phyloP scores from a whole-genome alignment of 2,888 invertebrate genomes.

The Theretra japonica region DNA sequence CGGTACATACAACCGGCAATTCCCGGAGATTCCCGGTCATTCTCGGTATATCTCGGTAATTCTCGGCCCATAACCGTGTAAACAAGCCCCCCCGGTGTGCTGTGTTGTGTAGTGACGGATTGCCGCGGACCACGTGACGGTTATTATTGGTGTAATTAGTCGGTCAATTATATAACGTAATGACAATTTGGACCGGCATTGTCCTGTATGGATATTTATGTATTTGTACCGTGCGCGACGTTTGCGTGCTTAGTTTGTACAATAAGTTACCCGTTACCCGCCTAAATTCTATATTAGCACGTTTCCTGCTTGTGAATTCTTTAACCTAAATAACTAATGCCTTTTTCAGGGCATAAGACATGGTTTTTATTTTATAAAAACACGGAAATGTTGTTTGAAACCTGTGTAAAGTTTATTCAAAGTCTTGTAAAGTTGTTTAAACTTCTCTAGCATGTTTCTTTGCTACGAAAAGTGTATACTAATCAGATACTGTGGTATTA shows the following conservation, averaged over 20 bases:
- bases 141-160: constrained; percentile 61
- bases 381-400: neutral
- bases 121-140: constrained; percentile 37
- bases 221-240: constrained; percentile 7
- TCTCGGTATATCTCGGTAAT: neutral
- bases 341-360: neutral
- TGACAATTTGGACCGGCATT: constrained; percentile 29
- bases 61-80: constrained; percentile 41
- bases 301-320: constrained; percentile 13
- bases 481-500: neutral
- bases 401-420: neutral
- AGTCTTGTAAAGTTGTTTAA: neutral
- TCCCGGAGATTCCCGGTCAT: constrained; percentile 30
- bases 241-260: constrained; percentile 6
- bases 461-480: neutral
- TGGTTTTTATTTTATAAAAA: neutral
- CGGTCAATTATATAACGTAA: constrained; percentile 65
- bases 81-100: constrained; percentile 55
- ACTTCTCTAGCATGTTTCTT: neutral
- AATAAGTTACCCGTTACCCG: constrained; percentile 17
- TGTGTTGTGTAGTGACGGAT: constrained; percentile 50
- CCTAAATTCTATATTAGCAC: constrained; percentile 17
- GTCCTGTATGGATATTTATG: neutral
- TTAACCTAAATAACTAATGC: constrained; percentile 10
- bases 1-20: constrained; percentile 34